Evolutionary conservation across 2,797 vertebrate genomes (phyloP).

Genomic region (Poecilia velifera): DNA sequence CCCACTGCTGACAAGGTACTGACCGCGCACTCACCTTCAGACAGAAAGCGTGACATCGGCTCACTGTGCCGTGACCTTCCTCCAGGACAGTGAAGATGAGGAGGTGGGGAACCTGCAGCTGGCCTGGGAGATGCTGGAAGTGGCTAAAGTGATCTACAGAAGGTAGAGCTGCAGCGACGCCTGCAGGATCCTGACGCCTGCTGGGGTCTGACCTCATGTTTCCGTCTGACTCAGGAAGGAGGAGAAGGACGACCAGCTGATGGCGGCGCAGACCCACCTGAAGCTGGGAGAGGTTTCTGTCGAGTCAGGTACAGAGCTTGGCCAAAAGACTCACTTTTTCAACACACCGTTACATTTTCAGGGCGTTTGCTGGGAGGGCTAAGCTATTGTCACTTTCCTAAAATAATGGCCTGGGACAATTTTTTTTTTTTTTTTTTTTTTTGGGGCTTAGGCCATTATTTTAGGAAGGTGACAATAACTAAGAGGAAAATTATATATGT

Average conservation of each 20-base stretch:
- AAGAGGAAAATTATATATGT: not conserved
- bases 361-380: not conserved
- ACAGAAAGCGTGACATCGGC: not conserved
- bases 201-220: not conserved
- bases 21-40: not conserved
- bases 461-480: not conserved
- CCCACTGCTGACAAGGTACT: constrained; percentile 87
- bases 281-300: constrained; percentile 96
- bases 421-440: too few species aligned
- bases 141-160: constrained; percentile 96
- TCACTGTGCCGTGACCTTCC: not conserved
- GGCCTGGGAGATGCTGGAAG: constrained; percentile 98
- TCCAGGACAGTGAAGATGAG: constrained; percentile 86
- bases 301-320: constrained; percentile 87
- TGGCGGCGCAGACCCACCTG: constrained; percentile 91
- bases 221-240: constrained; percentile 82
- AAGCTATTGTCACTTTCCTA: too few species aligned
- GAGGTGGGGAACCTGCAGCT: constrained; percentile 96
- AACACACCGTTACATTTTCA: not conserved
- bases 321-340: not conserved
- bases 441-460: too few species aligned
- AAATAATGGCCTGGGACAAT: too few species aligned
- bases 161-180: constrained; percentile 74
- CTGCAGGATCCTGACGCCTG: rapidly evolving
- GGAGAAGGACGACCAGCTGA: constrained; percentile 89